Conservation (phyloP, 2,888 invertebrate genomes). For the Pristionchus fissidentatus region DNA sequence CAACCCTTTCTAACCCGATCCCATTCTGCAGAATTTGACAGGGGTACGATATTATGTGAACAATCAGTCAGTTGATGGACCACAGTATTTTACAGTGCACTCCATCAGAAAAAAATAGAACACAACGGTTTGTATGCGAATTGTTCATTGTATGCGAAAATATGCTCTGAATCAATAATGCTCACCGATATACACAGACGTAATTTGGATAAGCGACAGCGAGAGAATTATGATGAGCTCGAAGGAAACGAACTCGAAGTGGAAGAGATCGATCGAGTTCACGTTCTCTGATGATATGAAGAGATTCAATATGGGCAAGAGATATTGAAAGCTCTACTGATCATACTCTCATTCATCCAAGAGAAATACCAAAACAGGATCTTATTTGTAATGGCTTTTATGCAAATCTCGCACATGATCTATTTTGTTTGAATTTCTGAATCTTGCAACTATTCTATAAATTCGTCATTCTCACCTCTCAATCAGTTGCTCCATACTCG, state of each 20-base stretch:
- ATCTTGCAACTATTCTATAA: no score
- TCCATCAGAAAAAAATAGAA: no score
- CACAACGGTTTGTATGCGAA: no score
- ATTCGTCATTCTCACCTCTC: no score
- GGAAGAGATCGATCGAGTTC: constrained; percentile 82
- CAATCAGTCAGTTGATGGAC: no score
- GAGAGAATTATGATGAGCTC: constrained; percentile 98
- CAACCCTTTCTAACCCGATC: no score
- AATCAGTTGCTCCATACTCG: constrained; percentile 3
- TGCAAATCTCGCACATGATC: no score
- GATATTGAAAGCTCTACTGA: not conserved
- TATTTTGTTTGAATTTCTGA: no score
- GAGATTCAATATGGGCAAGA: not conserved
- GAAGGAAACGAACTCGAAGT: constrained; percentile 90
- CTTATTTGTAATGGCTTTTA: no score
- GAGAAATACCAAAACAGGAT: not conserved
- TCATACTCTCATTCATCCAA: not conserved
- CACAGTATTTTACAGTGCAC: no score
- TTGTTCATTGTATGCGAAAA: not conserved
- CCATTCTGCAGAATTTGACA: no score
- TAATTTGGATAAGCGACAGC: constrained; percentile 96
- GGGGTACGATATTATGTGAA: no score
- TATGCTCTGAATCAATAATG: not conserved
- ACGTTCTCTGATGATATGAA: constrained; percentile 17
- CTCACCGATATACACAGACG: constrained; percentile 91